Base-by-base conservation (phyloP, 2,113 vertebrate species). In the Phyllostomus discolor region DNA sequence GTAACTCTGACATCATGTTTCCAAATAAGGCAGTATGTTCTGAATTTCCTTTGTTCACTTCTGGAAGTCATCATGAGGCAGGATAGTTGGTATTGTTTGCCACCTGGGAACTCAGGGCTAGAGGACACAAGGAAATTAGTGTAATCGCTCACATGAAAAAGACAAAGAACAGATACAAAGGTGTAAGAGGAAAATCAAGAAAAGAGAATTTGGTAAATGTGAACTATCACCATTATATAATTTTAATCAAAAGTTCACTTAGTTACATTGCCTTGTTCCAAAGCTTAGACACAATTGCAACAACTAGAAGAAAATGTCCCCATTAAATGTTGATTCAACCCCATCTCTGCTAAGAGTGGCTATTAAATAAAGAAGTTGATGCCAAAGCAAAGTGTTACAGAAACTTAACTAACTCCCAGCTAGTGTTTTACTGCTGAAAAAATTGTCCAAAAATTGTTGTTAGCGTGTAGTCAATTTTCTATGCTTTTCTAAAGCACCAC, bases 61-160 rank as follows among this genome's bases (percentile, higher is more conserved):
- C 85, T 95, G 90, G 67, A 95, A 94, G 35, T 92, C 62, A 96
- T 94, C 76, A 90, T 3, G 24, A 83, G 33, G 15, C 79, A 90
- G 67, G n/a, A 88, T 59, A 90, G 17, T 83, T 80, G 79, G 24
- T 85, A 28, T 31, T 73, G 10, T 72, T 81, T 93, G 22, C 54
- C 89, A 64, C 59, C 52, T 64, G 43, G 70, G n/a, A 94, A 82
- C 20, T 73, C n/a, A 88, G 66, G 28, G 50, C 43, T 76, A 62
- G 8, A 84, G 46, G 69, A 96, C 16, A 95, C 43, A 89, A 12
- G 52, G 46, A 75, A 95, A 66, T 16, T n/a, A 5, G 38, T 19
- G 28, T 78, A 88, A 81, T 24, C 67, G 9, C 50, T 84, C 52
- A 76, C 8, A n/a, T 28, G 62, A 83, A 78, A 86, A 87, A 79